A percentile compares a stretch with the other conserved stretches of the same genome.
These are phyloP conservation scores for Paratilapia polleni DNA, from an alignment of 2,113 vertebrate genomes.

Conservation along the genomic window DNA sequence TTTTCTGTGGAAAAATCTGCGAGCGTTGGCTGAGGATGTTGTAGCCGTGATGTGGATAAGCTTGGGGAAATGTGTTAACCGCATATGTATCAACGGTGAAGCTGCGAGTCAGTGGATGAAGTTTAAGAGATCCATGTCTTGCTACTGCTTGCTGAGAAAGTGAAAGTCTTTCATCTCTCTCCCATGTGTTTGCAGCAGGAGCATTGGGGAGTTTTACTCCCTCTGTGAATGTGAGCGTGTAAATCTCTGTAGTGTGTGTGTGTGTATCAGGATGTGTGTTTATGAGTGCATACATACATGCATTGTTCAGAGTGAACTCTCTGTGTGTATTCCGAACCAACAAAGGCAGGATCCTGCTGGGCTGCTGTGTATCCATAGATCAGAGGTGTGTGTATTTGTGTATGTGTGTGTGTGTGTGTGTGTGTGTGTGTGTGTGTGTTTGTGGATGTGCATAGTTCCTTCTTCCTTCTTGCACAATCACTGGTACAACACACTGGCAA, in stretches of 20 bases:
- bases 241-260: constrained; percentile 24
- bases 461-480: constrained; percentile 46
- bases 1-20: constrained; percentile 20
- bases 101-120: constrained; percentile 58
- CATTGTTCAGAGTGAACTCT: constrained; percentile 60
- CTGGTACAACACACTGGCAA: constrained; percentile 54
- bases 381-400: constrained; percentile 59
- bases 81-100: constrained; percentile 24
- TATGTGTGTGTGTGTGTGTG: not conserved
- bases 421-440: not conserved
- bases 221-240: constrained; percentile 45
- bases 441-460: constrained; percentile 10
- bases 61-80: constrained; percentile 60
- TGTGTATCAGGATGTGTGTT: constrained; percentile 49
- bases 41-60: constrained; percentile 35
- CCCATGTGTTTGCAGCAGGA: constrained; percentile 64
- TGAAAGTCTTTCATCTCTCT: constrained; percentile 72
- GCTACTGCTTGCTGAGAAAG: constrained; percentile 52
- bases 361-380: constrained; percentile 70
- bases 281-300: constrained; percentile 42
- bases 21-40: constrained; percentile 32
- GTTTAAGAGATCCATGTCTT: constrained; percentile 63
- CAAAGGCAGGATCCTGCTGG: constrained; percentile 72
- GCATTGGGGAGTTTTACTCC: constrained; percentile 68
- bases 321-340: constrained; percentile 57